Conservation (phyloP, 2,113 vertebrate genomes). For the Indicator maculatus region DNA sequence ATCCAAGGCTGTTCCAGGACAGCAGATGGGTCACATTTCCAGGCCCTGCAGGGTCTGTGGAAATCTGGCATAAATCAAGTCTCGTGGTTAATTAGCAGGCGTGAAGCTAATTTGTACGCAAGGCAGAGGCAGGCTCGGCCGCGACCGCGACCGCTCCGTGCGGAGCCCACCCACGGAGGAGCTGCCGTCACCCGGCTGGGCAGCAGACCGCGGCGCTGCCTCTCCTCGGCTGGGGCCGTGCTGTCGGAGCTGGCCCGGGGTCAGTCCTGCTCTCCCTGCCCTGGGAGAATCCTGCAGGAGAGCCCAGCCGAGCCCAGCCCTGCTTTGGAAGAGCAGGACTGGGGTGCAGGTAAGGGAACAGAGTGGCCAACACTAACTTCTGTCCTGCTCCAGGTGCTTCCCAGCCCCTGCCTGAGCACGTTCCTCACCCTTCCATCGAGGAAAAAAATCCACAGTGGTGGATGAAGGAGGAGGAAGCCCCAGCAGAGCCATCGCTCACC, state of each 20-base stretch:
- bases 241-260: not conserved
- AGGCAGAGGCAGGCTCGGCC: not conserved
- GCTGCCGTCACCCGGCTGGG: not conserved
- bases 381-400: not conserved
- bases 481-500: fast-evolving
- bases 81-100: not conserved
- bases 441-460: not conserved
- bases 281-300: not conserved
- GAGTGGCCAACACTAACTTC: fast-evolving
- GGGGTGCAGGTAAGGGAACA: not conserved
- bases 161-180: not conserved
- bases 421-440: not conserved
- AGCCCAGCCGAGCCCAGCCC: not conserved
- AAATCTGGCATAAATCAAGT: not conserved
- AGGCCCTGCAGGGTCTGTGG: not conserved
- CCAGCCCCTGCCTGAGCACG: not conserved
- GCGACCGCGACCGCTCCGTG: not conserved
- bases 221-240: not conserved
- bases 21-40: not conserved
- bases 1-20: not conserved
- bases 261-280: not conserved
- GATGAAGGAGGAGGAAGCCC: not conserved
- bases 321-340: not conserved
- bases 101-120: not conserved
- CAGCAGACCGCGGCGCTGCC: too few species aligned